Percentiles rank a stretch among this genome's conserved stretches.
Conservation (phyloP, 2,113 vertebrate genomes). For the Gambusia affinis region DNA sequence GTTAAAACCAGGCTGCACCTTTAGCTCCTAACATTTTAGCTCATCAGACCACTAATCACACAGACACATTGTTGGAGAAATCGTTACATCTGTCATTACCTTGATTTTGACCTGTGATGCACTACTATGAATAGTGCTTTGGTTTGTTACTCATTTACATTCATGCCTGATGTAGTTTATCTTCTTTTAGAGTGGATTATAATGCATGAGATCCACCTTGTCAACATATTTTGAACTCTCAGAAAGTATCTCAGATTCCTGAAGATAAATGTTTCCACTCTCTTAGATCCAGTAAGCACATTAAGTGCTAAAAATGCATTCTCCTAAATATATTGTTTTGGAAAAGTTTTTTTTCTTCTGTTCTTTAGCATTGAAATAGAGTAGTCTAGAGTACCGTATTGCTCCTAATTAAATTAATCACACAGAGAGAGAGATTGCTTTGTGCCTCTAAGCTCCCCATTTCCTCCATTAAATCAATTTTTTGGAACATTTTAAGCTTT, state of each 20-base stretch:
- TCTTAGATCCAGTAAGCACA: neutral
- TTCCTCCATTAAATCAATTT: constrained; percentile 40
- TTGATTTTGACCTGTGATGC: constrained; percentile 51
- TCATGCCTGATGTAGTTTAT: constrained; percentile 44
- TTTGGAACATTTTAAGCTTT: constrained; percentile 26
- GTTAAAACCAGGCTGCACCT: constrained; percentile 44
- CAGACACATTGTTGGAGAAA: constrained; percentile 35
- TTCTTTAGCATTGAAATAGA: constrained; percentile 29
- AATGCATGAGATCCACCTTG: constrained; percentile 32
- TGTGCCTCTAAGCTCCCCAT: constrained; percentile 38
- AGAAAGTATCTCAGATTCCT: neutral
- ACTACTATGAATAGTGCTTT: constrained; percentile 42
- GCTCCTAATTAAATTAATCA: constrained; percentile 49
- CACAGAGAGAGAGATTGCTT: constrained; percentile 22
- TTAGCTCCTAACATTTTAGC: constrained; percentile 46
- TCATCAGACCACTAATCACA: constrained; percentile 47
- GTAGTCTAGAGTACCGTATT: constrained; percentile 18
- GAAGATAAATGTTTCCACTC: neutral
- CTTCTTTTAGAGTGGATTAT: constrained; percentile 39
- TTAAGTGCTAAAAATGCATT: neutral
- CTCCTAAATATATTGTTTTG: neutral
- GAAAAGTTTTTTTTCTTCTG: constrained; percentile 27
- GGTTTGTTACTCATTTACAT: constrained; percentile 49
- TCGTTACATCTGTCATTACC: constrained; percentile 62
- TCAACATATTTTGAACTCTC: constrained; percentile 31